Base-by-base conservation (phyloP, 2,888 invertebrate species). In the Lepidochitona cinerea region DNA sequence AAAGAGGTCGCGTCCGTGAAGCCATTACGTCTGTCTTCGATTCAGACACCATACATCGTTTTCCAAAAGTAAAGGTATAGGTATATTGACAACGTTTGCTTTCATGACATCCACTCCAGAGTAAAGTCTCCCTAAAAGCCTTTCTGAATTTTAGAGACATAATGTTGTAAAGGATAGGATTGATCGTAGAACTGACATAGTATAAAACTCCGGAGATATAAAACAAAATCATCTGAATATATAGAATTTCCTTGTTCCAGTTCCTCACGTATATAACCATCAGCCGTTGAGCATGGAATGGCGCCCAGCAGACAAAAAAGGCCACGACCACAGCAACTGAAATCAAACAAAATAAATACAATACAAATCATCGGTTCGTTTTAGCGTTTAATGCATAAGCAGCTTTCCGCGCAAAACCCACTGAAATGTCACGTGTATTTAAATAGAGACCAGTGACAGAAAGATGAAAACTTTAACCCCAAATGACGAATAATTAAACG, bases 111-210 rank as follows among this genome's bases (percentile, higher is more conserved):
- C 26, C 14, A 1, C 29, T 14, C 66, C 59, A 59, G 32, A 84
- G 75, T 26, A 91, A 80, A 4, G 91, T 90, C 73, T 89, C 97
- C 94, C 95, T 95, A 91, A 97, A 97, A 65, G 97, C 97, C 82
- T 95, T 95, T 66, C 97, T 93, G 89, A 97, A 98, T 90, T 97
- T 97, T 90, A 96, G 94, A 12, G 97, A 97, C 97, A 98, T 96
- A 71, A 97, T 95, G 91, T 97, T 96, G 92, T 98, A 98, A 52
- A 97, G 93, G 78, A 97, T 93, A 0, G 98, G 97, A 91, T 98
- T 98, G 87, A 97, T 95, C 85, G 96, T 96, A 12, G 97, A 96
- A 7, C 97, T 97, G 82, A 97, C 91, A 91, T 96, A 98, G 92
- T 97, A 97, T 75, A 97, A 93, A 0, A 97, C 93, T 0, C 97